These are phyloP conservation scores for Lycocerus yunnanus DNA, from an alignment of 2,888 invertebrate species.

Conservation along the genomic window DNA sequence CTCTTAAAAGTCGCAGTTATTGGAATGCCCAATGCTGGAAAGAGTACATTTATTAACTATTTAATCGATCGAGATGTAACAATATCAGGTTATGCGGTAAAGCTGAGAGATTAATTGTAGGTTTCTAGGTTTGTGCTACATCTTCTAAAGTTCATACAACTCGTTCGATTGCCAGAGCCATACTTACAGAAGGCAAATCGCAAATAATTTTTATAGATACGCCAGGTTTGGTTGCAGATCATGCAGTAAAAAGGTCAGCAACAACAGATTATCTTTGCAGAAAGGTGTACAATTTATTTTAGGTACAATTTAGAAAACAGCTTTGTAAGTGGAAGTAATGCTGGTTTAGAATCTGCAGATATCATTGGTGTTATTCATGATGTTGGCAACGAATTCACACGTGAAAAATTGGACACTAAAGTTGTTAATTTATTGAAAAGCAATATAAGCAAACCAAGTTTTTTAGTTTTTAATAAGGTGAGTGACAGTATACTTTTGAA, in stretches of 20 bases:
- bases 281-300: constrained; percentile 30
- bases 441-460: constrained; percentile 64
- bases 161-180: constrained; percentile 70
- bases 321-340: constrained; percentile 65
- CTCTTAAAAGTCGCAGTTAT: constrained; percentile 76
- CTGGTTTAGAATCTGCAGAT: constrained; percentile 72
- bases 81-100: constrained; percentile 15
- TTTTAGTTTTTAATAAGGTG: constrained; percentile 91
- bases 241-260: constrained; percentile 70
- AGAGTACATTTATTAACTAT: constrained; percentile 91
- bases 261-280: background rate
- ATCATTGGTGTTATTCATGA: constrained; percentile 88
- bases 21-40: constrained; percentile 94
- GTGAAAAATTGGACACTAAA: constrained; percentile 70
- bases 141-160: constrained; percentile 94
- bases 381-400: constrained; percentile 70
- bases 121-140: constrained; percentile 80
- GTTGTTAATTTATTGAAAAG: constrained; percentile 70
- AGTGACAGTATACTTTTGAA: too few species aligned
- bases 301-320: constrained; percentile 62
- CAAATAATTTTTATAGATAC: constrained; percentile 94
- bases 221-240: constrained; percentile 80
- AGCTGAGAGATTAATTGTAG: constrained; percentile 2
- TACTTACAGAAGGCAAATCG: constrained; percentile 73
- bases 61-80: constrained; percentile 78